Percentiles rank a stretch among this genome's conserved stretches.
Evolutionary conservation across 1,140 invertebrate genomes (phyloP).

Genomic region (Oreohelix idahoensis): DNA sequence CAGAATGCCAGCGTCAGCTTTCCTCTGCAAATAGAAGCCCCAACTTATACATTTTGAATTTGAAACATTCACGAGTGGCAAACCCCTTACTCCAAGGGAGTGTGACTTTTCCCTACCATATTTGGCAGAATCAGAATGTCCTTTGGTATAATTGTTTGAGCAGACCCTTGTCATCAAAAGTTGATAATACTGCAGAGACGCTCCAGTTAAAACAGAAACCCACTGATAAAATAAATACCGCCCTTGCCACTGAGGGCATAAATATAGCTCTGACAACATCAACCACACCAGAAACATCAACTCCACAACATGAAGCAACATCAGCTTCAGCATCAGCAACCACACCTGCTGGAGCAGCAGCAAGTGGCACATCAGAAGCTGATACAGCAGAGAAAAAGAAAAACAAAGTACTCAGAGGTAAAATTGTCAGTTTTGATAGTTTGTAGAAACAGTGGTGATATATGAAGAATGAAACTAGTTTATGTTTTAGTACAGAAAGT

Average conservation of each 20-base stretch:
- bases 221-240: not conserved
- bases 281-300: not conserved
- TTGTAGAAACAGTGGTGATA: no score
- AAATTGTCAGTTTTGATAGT: not conserved
- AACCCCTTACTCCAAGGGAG: not conserved
- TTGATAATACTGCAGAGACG: not conserved
- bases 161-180: not conserved
- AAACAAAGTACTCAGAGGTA: slow-evolving; percentile 36
- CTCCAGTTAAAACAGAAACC: not conserved
- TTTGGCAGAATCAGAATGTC: not conserved
- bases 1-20: slow-evolving; percentile 6
- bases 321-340: not conserved
- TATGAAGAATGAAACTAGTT: no score
- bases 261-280: not conserved
- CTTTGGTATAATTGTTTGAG: not conserved
- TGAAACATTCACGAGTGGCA: not conserved
- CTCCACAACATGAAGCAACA: not conserved
- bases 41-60: not conserved
- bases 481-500: no score
- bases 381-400: slow-evolving; percentile 11
- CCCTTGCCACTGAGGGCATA: not conserved
- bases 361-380: not conserved
- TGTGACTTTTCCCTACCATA: not conserved
- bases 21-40: not conserved
- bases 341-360: not conserved